phyloP scores from a whole-genome alignment of 2,113 vertebrate species.

The Isurus oxyrinchus region DNA sequence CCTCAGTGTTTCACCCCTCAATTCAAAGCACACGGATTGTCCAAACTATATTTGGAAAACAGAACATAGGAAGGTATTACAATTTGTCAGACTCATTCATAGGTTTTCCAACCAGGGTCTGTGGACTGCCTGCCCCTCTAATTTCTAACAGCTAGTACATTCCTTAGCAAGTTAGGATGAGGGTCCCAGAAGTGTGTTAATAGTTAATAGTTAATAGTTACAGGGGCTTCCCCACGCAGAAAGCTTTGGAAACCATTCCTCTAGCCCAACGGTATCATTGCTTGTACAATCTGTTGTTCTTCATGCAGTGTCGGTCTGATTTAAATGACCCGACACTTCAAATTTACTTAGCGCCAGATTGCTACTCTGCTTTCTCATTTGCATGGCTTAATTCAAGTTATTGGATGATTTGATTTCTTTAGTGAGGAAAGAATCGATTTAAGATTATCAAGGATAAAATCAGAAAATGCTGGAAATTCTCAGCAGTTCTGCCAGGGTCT shows the following conservation, averaged over 20 bases:
- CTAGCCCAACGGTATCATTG: background rate
- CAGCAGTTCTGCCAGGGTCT: background rate
- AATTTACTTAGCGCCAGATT: background rate
- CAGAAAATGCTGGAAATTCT: background rate
- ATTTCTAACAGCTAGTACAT: background rate
- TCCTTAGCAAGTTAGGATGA: background rate
- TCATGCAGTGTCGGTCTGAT: background rate
- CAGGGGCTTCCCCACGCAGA: background rate
- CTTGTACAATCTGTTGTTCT: background rate
- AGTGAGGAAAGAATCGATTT: background rate
- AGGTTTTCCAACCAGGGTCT: no score
- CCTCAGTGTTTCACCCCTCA: background rate
- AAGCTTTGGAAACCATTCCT: background rate
- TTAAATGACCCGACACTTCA: background rate
- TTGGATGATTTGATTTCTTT: background rate
- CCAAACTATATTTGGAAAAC: background rate
- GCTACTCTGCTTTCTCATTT: background rate
- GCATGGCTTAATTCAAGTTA: background rate
- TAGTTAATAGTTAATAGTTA: background rate
- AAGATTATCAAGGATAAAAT: background rate
- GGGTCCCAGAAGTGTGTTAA: background rate
- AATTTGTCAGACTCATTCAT: no score
- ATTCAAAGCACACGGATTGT: background rate
- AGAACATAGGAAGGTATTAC: background rate
- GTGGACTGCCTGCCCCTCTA: no score